Evolutionary conservation across 2,113 vertebrate species (phyloP), one percentile per base, ranked within the genome.

Genomic region (Budorcas taxicolor): DNA sequence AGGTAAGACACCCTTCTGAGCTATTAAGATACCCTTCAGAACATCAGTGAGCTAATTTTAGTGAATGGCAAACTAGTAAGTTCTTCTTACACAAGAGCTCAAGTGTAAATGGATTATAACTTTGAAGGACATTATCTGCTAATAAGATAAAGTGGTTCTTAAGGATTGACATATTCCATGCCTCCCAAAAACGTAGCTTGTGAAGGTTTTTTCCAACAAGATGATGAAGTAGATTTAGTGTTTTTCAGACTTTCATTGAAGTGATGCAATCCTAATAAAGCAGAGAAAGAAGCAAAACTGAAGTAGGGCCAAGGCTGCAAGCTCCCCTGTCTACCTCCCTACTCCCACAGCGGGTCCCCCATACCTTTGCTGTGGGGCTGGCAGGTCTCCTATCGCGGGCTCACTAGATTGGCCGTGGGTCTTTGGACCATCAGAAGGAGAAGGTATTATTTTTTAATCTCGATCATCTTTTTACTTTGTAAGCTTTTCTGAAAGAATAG

Each of bases 361-460:
- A 0, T 1, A 6, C 52, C 82, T 80, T 31, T 12, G 53, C 36
- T 1, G 8, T 12, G 4, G 31, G 45, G 1, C 47, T 36, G 0
- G 55, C 0, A 3, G 13, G 5, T 40, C 17, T 50, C 33, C 5
- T 36, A 2, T 33, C 9, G 3, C 12, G 55, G 86, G 15, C 31
- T 16, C 13, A 7, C 67, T 33, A 43, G 31, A 8, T 36, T 3
- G 7, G 57, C 40, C 4, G 1, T 33, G 43, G 71, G 25, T 40
- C 90, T 87, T 74, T 55, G 82, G 47, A 43, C 50, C 81, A 23
- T 36, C 58, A 33, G 36, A 71, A 81, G 47, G 45, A 19, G 23
- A 81, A 31, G 13, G 50, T 25, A n/a, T 40, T 55, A 11, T 86
- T 94, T 94, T 64, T 80, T 8, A 91, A 53, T 78, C 7, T 53